These are phyloP conservation scores for Gnathonemus longibarbis DNA, from an alignment of 2,113 vertebrate genomes.

Conservation along the genomic window DNA sequence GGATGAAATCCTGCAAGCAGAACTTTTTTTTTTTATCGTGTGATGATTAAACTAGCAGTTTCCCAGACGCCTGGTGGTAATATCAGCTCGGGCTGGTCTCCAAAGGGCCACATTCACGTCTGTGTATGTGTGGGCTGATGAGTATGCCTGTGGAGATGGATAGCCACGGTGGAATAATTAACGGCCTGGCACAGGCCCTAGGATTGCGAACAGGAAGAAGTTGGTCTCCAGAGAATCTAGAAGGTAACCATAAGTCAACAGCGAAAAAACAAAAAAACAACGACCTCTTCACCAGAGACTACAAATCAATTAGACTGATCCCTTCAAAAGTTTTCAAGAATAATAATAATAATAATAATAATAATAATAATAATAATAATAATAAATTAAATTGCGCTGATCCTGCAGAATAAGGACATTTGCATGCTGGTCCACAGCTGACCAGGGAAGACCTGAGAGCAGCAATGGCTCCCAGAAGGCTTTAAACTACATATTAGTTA, in stretches of 20 bases:
- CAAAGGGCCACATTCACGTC: not conserved
- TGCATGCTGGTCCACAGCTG: not conserved
- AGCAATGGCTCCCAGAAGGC: not conserved
- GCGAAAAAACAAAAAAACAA: constrained; percentile 8
- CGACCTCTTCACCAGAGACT: not conserved
- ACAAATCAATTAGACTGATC: not conserved
- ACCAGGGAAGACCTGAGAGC: not conserved
- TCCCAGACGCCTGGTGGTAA: not conserved
- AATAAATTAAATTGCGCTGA: not conserved
- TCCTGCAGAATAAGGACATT: not conserved
- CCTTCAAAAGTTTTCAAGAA: not conserved
- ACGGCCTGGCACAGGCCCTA: not conserved
- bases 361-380: not conserved
- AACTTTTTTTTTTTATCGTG: not conserved
- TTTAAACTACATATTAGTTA: not conserved
- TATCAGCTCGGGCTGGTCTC: not conserved
- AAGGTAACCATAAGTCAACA: not conserved
- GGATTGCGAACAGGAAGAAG: not conserved
- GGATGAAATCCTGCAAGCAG: not conserved
- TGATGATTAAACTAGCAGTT: not conserved
- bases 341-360: not conserved
- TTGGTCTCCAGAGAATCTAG: not conserved
- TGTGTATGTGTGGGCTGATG: not conserved
- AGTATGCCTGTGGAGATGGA: not conserved
- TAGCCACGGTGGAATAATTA: constrained; percentile 16